Evolutionary conservation across 2,113 vertebrate genomes (phyloP).

Genomic region (Seriola rivoliana): DNA sequence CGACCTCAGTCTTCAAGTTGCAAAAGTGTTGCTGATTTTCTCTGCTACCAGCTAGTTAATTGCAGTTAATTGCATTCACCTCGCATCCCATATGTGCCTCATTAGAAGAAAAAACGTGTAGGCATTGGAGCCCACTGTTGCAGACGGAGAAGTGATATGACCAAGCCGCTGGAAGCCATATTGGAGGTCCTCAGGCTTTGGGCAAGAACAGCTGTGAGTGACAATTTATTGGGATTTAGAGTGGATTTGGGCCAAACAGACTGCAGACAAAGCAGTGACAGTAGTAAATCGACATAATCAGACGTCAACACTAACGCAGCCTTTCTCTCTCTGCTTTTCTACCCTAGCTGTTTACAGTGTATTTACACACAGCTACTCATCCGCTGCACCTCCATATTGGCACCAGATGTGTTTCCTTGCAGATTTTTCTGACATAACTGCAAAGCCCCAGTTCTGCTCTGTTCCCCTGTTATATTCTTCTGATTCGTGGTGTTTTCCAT

Average conservation of each 20-base stretch:
- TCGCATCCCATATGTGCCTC: conserved; percentile 51
- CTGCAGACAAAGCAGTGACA: background rate
- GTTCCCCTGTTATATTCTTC: conserved; percentile 9
- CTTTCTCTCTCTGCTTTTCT: background rate
- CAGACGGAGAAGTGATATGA: conserved; percentile 33
- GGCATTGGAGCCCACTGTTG: conserved; percentile 16
- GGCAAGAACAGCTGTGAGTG: conserved; percentile 25
- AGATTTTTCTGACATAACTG: conserved; percentile 39
- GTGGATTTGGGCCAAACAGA: conserved; percentile 13
- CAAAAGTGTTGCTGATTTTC: background rate
- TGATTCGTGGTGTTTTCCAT: conserved; percentile 34
- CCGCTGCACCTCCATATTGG: conserved; percentile 40
- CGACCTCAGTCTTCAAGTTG: background rate
- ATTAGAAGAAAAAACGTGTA: conserved; percentile 55
- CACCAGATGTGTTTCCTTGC: conserved; percentile 59
- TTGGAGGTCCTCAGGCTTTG: conserved; percentile 14
- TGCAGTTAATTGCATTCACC: conserved; percentile 36
- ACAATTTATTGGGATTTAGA: conserved; percentile 16
- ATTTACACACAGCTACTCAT: conserved; percentile 5
- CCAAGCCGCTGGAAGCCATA: conserved; percentile 25
- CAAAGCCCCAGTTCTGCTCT: conserved; percentile 37
- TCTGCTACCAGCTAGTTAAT: conserved; percentile 31
- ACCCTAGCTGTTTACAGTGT: background rate
- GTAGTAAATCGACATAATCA: conserved; percentile 29
- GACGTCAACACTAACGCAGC: background rate